Evolutionary conservation across 2,888 invertebrate genomes (phyloP), one percentile per base, ranked within the genome.

Genomic region (Hololepta plana): DNA sequence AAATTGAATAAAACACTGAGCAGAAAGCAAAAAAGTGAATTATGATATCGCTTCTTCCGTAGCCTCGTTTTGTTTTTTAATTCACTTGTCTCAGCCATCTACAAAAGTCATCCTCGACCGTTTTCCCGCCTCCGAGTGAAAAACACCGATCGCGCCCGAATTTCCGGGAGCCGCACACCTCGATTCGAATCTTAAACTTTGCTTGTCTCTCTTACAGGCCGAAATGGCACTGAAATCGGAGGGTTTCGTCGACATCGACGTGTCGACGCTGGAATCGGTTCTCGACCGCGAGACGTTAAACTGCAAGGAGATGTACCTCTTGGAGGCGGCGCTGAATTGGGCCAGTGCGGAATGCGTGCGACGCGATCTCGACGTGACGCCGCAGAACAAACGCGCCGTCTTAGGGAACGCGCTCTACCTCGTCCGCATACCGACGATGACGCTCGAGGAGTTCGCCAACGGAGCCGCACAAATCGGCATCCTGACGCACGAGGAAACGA

Each of bases 181-280:
- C 11, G 9, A 11, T 20, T 20, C 11, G 4, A 20, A 17, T 17
- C 7, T 17, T 17, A 7, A 7, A 17, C n/a, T 17, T 7, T 14
- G 15, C 12, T 20, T 17, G 7, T n/a, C n/a, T 27, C 19, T 23
- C 30, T 50, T 49, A 31, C 60, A 85, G 81, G 91, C 93, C 47
- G 90, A 91, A 62, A 85, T 93, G 76, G 91, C 93, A 30, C 67
- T 95, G 41, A 77, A 76, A 39, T 90, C 91, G 1, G 93, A 93
- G 47, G 91, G 91, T 39, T 93, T 95, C 60, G 79, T 84, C 37
- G 93, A 95, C 52, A 90, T 95, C 47, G 93, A 93, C 57, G 73
- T 81, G 43, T 79, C 84, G 39, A 93, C 93, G 13, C 65, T 93
- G 42, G 82, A 87, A 53, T 84, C 84, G 31, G 87, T 93, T 39